These are phyloP conservation scores for Indicator indicator DNA, from an alignment of 2,113 vertebrate species.

Conservation along the genomic window DNA sequence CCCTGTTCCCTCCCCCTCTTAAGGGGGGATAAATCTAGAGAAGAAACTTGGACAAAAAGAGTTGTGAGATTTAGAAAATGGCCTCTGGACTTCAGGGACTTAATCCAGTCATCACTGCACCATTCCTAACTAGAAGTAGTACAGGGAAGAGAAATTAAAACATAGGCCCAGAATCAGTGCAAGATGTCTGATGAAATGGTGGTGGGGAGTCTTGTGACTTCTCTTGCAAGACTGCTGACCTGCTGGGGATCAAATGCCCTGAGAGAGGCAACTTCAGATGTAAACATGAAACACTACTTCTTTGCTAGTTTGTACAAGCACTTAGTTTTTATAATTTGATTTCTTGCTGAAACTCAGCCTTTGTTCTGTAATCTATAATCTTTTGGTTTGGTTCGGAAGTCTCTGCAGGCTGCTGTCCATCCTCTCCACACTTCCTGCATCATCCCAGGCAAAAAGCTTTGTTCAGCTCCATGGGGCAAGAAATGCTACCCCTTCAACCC, in stretches of 20 bases:
- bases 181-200: neutral
- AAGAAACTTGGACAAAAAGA: neutral
- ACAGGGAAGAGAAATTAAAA: neutral
- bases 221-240: neutral
- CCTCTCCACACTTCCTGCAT: neutral
- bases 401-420: neutral
- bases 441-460: neutral
- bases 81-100: neutral
- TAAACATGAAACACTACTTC: neutral
- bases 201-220: neutral
- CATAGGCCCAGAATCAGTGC: neutral
- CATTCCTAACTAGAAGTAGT: neutral
- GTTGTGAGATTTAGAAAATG: neutral
- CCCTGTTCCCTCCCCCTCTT: neutral
- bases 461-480: neutral
- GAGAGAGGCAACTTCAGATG: neutral
- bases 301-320: neutral
- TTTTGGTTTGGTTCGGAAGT: neutral
- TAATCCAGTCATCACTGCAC: neutral
- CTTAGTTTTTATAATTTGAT: neutral
- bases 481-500: neutral
- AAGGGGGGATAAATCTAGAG: neutral
- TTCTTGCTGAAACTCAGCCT: neutral
- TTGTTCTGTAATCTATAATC: neutral
- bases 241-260: neutral